These are phyloP conservation scores for Nectonema munidae DNA, from an alignment of 2,888 invertebrate species.

Conservation along the genomic window DNA sequence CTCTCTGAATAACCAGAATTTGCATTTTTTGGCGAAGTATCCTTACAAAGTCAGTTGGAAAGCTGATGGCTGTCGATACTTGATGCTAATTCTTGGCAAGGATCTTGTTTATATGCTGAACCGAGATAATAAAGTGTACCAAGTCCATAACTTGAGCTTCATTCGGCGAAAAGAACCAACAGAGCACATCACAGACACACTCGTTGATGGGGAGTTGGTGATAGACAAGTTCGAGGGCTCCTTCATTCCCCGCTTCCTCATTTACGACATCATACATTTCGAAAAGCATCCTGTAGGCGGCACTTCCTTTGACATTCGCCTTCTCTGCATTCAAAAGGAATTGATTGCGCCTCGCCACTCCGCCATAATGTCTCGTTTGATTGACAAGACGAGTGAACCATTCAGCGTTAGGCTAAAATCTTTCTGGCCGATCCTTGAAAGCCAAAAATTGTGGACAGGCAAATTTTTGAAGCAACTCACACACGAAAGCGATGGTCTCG, in stretches of 20 bases:
- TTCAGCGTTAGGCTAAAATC: conserved; percentile 61
- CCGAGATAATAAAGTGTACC: conserved; percentile 58
- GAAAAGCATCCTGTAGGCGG: conserved; percentile 36
- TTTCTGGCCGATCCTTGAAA: conserved; percentile 43
- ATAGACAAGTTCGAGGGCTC: conserved; percentile 37
- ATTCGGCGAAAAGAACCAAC: conserved; percentile 37
- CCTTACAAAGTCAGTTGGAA: conserved; percentile 95
- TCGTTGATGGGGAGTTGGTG: conserved; percentile 88
- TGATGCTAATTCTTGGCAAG: conserved; percentile 65
- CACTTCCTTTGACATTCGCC: conserved; percentile 40
- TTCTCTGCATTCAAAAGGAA: conserved; percentile 36
- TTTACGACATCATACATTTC: conserved; percentile 63
- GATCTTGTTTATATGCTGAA: conserved; percentile 67
- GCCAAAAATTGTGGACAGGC: conserved; percentile 30
- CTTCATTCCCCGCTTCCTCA: conserved; percentile 51
- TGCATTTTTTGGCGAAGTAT: conserved; percentile 37
- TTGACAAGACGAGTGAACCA: conserved; percentile 44
- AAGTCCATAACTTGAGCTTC: conserved; percentile 45
- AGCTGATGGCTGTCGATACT: conserved; percentile 81
- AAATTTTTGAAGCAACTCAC: conserved; percentile 49
- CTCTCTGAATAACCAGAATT: conserved; percentile 56
- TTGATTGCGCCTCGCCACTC: conserved; percentile 31
- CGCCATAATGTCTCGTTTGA: conserved; percentile 41
- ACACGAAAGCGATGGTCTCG: conserved; percentile 85
- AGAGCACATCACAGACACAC: conserved; percentile 40